phyloP scores from a whole-genome alignment of 2,113 vertebrate species.

The Leuciscus idus region DNA sequence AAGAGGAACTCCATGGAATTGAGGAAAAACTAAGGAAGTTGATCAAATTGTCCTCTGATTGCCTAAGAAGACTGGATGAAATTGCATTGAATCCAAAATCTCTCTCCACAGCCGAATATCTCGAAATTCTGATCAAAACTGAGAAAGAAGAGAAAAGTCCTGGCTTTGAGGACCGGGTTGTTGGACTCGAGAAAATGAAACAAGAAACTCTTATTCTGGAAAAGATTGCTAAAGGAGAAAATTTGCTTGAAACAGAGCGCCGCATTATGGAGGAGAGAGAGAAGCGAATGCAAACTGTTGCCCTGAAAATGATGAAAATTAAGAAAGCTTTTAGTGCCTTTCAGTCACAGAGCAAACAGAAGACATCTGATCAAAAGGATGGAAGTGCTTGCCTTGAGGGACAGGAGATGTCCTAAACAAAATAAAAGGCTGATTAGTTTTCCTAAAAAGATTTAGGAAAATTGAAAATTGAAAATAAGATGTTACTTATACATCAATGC shows the following conservation, averaged over 20 bases:
- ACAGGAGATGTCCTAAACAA: background rate
- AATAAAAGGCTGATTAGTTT: background rate
- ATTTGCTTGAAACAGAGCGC: conserved; percentile 24
- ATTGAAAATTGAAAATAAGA: background rate
- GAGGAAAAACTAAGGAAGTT: conserved; percentile 24
- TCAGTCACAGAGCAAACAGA: background rate
- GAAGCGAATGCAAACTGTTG: background rate
- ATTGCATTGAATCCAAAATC: conserved; percentile 58
- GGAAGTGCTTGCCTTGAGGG: background rate
- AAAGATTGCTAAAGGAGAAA: conserved; percentile 45
- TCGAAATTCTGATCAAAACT: conserved; percentile 54
- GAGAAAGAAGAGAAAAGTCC: conserved; percentile 47
- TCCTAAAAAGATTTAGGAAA: background rate
- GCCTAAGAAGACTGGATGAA: conserved; percentile 53
- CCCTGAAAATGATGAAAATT: conserved; percentile 2
- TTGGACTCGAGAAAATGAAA: conserved; percentile 46
- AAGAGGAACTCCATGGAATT: conserved; percentile 21
- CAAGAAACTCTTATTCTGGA: conserved; percentile 10
- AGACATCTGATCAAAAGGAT: background rate
- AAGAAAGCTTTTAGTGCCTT: background rate
- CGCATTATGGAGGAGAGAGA: background rate
- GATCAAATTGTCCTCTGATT: conserved; percentile 46
- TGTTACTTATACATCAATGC: background rate
- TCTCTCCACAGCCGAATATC: conserved; percentile 51
- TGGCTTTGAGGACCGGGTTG: conserved; percentile 53